Conservation (phyloP, 2,113 vertebrate species). For the Sylvietta virens region DNA sequence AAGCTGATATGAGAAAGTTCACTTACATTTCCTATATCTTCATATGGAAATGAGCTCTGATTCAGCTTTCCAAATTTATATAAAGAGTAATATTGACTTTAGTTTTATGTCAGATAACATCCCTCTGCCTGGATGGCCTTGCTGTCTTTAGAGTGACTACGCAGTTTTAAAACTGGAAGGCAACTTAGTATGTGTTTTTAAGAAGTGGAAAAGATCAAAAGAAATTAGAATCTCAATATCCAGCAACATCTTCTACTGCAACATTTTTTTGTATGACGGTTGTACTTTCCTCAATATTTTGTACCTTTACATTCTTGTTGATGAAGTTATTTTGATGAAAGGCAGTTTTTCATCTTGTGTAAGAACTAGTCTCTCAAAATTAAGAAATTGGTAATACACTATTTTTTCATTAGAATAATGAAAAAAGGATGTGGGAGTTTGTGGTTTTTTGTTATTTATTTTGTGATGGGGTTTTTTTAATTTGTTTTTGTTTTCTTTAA, state of each 20-base stretch:
- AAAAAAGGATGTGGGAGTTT: not conserved
- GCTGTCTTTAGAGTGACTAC: not conserved
- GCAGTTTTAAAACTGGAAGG: not conserved
- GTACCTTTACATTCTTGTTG: not conserved
- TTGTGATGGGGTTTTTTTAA: accelerated
- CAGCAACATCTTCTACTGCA: not conserved
- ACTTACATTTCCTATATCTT: not conserved
- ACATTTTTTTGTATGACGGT: not conserved
- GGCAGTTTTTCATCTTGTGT: not conserved
- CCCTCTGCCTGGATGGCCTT: not conserved
- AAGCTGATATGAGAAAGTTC: not conserved
- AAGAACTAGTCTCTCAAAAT: not conserved
- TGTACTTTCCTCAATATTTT: not conserved
- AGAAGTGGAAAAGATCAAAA: not conserved
- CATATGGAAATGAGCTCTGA: not conserved
- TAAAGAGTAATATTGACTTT: not conserved
- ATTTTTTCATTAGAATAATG: not conserved
- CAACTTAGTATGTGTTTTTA: not conserved
- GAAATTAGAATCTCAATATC: not conserved
- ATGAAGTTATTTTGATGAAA: not conserved
- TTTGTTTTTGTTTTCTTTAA: not conserved
- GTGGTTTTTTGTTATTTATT: not conserved
- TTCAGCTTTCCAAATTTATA: not conserved
- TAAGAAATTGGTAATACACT: not conserved
- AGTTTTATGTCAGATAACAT: not conserved